A percentile compares a stretch with the other conserved stretches of the same genome.
These are phyloP conservation scores for Pygoscelis antarcticus DNA, from an alignment of 2,113 vertebrate genomes.

Conservation along the genomic window DNA sequence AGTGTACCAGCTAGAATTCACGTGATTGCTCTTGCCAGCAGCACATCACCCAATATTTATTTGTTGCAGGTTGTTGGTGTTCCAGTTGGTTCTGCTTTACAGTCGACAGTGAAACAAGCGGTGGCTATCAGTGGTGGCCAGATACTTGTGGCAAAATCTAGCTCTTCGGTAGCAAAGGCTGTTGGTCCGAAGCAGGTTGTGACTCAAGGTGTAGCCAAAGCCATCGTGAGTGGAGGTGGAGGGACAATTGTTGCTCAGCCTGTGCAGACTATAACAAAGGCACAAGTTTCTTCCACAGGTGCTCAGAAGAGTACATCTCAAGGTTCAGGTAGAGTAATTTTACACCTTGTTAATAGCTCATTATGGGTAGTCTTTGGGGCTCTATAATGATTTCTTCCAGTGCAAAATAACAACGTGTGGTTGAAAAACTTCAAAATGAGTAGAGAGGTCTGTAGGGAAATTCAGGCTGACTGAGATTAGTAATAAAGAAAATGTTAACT, in stretches of 20 bases:
- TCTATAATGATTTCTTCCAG: neutral
- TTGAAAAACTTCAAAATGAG: neutral
- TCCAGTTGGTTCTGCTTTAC: constrained; percentile 88
- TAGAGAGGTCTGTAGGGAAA: neutral
- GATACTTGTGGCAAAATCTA: constrained; percentile 93
- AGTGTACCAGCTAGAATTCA: neutral
- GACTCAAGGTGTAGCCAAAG: constrained; percentile 96
- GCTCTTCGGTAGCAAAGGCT: constrained; percentile 86
- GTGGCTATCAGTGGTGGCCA: constrained; percentile 96
- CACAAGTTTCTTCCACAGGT: constrained; percentile 79
- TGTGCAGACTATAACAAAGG: constrained; percentile 83
- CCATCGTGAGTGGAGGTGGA: constrained; percentile 89
- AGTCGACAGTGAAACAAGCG: constrained; percentile 90
- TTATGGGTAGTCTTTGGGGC: neutral
- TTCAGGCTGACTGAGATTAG: neutral
- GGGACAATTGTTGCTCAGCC: constrained; percentile 86
- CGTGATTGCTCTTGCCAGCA: neutral
- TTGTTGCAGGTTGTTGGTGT: constrained; percentile 88
- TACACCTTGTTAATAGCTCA: neutral
- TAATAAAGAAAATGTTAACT: neutral
- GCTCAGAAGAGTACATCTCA: constrained; percentile 89
- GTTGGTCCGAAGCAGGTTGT: constrained; percentile 93
- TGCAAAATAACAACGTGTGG: neutral
- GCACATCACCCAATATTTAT: neutral
- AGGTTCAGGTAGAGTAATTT: constrained; percentile 79